Conservation (phyloP, 1,140 invertebrate genomes). For the Trachymyrmex septentrionalis region DNA sequence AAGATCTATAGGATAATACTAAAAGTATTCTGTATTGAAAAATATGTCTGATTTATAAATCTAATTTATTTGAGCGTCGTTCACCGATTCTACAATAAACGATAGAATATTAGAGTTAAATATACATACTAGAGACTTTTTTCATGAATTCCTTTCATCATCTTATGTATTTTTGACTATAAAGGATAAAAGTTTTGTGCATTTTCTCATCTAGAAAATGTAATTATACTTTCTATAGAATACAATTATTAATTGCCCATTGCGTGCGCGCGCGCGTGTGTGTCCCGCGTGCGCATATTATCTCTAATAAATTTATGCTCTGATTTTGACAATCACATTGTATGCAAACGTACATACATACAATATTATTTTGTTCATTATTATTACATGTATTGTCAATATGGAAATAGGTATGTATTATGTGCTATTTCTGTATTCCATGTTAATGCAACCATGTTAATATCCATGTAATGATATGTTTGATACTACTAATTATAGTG, state of each 20-base stretch:
- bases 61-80: conserved; percentile 25
- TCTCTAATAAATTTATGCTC: not conserved
- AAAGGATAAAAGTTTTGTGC: conserved; percentile 6
- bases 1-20: not conserved
- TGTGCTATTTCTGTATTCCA: not conserved
- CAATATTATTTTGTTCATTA: not conserved
- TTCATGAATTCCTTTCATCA: conserved; percentile 4
- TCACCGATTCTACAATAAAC: not conserved
- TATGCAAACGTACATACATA: not conserved
- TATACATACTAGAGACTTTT: not conserved
- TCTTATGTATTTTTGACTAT: conserved; percentile 18
- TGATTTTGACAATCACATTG: not conserved
- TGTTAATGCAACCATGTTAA: conserved; percentile 6
- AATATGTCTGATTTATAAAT: not conserved
- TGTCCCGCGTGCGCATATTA: not conserved
- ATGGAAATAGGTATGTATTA: not conserved
- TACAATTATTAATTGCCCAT: not conserved
- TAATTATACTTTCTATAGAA: not conserved
- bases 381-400: not conserved
- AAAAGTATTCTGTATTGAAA: not conserved
- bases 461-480: not conserved
- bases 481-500: no score
- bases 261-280: no score
- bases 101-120: not conserved
- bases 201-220: not conserved